Evolutionary conservation across 2,888 invertebrate species (phyloP), one percentile per base, ranked within the genome.

Genomic region (Clistopyga incitator): DNA sequence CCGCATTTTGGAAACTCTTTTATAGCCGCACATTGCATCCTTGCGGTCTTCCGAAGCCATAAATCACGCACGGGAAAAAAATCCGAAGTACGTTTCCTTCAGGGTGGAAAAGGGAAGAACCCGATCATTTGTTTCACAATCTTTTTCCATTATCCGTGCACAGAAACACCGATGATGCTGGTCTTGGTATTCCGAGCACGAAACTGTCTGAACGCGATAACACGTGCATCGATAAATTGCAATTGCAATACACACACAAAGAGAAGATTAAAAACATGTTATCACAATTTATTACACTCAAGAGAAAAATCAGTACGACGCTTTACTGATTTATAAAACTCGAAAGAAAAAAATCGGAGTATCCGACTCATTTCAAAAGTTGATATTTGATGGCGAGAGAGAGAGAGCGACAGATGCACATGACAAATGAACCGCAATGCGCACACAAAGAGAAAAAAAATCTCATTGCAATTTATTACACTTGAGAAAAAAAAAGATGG

Each of bases 161-260:
- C 78, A 61, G 68, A n/a, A 52, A 61, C 67, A 68, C 72, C 64
- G 20, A n/a, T 52, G 45, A 59, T 77, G 25, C 78, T 29, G 67
- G 50, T 68, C 71, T 65, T 23, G 50, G 61, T 52, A 77, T 78
- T 54, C 68, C 54, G 68, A 64, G 74, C 77, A 76, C 79, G 79
- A 67, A 64, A 64, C 68, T 78, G 64, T 64, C 59, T 67, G 52
- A 54, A 23, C 45, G 74, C 72, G 83, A 84, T 80, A 84, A 78
- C 64, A 11, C 52, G 67, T 18, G 34, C 20, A 23, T 64, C 74
- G 47, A 75, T 75, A 75, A 75, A 75, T 75, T 29, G 29, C 13
- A n/a, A n/a, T n/a, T 47, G 29, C 13, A 18, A 65, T 42, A 20
- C n/a, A 61, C 38, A 38, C 34, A 18, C 61, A 29, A 8, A 61